Base-by-base conservation (phyloP, 53 echinoderm and acorn worm species). In the Paelopatides confundens region DNA sequence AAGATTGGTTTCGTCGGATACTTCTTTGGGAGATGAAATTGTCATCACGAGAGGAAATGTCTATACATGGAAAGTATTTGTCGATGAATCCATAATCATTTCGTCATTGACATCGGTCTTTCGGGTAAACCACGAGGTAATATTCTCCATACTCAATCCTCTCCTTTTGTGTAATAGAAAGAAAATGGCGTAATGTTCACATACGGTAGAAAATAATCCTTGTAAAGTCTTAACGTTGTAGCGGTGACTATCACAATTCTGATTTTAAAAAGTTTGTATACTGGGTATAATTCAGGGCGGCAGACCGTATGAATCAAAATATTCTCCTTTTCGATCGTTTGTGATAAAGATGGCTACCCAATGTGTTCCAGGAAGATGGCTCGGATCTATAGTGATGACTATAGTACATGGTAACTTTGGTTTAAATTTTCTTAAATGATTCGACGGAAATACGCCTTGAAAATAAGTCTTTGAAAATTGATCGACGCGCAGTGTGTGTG, bases 331-430 rank as follows among this genome's bases (percentile, higher is more conserved):
- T 3, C 34, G 2, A 9, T 33, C 34, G 17, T 68, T 31, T 17
- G 36, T 31, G 11, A 68, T 68, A 11, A 68, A 68, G 7, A 68
- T 30, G 10, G 36, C 69, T 7, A 68, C 69, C 69, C 69, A 68
- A 43, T 30, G 92, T 35, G 48, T 89, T 88, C 38, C 91, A 63
- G 71, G 91, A 85, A 8, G 89, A 87, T 63, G 77, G 69, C 12
- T 83, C 62, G 70, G 87, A 91, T 76, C 91, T 68, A 68, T 89
- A 86, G 38, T 93, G 89, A 58, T 89, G 31, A 90, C 85, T 48
- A 77, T 27, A 2, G 62, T 54, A 48, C 77, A 40, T 5, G 66
- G 66, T 7, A 77, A 47, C 13, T 4, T 26, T 46, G 31, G 77
- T 46, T 23, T 28, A 21, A 77, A 23, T 13, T 46, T 17, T 1